A percentile compares a stretch with the other conserved stretches of the same genome.
Conservation (phyloP, 2,113 vertebrate genomes). For the Maccullochella peelii region DNA sequence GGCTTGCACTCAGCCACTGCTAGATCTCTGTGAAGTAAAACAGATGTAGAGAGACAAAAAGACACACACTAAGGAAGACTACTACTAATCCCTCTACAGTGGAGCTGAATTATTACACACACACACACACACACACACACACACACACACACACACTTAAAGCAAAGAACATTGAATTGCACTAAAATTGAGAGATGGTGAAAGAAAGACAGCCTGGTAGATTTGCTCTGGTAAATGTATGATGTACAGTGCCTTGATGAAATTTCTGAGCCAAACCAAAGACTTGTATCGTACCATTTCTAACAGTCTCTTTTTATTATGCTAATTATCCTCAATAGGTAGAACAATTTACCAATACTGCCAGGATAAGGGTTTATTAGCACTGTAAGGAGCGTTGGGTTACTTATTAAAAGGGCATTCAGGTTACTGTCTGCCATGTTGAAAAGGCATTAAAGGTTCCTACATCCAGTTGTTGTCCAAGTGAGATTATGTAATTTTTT, state of each 20-base stretch:
- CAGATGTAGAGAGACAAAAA: slow-evolving; percentile 17
- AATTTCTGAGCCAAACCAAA: slow-evolving; percentile 2
- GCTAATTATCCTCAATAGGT: slow-evolving; percentile 33
- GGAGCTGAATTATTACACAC: slow-evolving; percentile 32
- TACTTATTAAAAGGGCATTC: slow-evolving; percentile 14
- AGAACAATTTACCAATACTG: slow-evolving; percentile 1
- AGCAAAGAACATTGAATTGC: slow-evolving; percentile 41
- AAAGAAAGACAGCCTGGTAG: slow-evolving; percentile 26
- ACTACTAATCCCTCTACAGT: slow-evolving; percentile 25
- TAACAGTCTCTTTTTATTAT: slow-evolving; percentile 39
- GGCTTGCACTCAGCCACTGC: neutral
- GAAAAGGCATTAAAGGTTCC: neutral
- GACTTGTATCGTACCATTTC: slow-evolving; percentile 33
- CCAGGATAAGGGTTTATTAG: slow-evolving; percentile 27
- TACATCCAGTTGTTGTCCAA: slow-evolving; percentile 6
- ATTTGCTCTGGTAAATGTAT: slow-evolving; percentile 24
- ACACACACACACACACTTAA: neutral
- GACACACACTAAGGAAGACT: slow-evolving; percentile 1
- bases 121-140: too few species aligned
- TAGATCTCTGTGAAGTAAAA: slow-evolving; percentile 19
- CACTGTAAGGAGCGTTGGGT: slow-evolving; percentile 36
- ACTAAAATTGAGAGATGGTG: slow-evolving; percentile 41
- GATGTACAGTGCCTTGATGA: slow-evolving; percentile 10
- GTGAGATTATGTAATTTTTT: neutral
- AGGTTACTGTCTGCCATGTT: slow-evolving; percentile 1